Conservation (phyloP, 2,797 vertebrate genomes). For the Dendrocincla tyrannina region DNA sequence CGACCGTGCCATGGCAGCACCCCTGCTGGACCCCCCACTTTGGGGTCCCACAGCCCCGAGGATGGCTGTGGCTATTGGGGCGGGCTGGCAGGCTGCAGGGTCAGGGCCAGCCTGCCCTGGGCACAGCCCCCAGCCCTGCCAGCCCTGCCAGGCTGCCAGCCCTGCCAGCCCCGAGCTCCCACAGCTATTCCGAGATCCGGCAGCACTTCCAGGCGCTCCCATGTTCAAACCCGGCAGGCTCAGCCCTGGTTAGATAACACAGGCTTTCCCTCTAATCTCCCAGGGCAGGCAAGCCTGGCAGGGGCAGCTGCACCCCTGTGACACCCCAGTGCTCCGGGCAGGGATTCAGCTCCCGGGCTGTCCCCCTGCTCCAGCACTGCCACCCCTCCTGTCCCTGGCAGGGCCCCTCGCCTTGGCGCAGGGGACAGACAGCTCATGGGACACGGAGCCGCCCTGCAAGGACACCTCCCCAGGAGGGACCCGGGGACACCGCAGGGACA, state of each 20-base stretch:
- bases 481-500: not conserved
- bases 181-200: not conserved
- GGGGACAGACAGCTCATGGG: not conserved
- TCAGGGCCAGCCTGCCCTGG: rapidly evolving
- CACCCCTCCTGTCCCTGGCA: not conserved
- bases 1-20: rapidly evolving
- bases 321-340: not conserved
- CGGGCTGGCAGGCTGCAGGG: not conserved
- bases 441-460: not conserved
- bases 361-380: not conserved
- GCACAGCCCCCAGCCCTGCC: not conserved
- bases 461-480: not conserved
- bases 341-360: not conserved
- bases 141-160: not conserved
- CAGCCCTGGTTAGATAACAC: not conserved
- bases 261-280: not conserved
- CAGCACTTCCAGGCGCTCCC: not conserved
- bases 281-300: not conserved
- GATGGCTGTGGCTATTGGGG: not conserved
- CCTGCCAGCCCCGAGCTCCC: not conserved
- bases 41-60: not conserved
- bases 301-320: not conserved
- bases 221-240: not conserved
- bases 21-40: rapidly evolving
- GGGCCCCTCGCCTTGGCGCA: not conserved